Evolutionary conservation across 2,797 vertebrate genomes (phyloP).

Genomic region (Protonibea diacanthus): DNA sequence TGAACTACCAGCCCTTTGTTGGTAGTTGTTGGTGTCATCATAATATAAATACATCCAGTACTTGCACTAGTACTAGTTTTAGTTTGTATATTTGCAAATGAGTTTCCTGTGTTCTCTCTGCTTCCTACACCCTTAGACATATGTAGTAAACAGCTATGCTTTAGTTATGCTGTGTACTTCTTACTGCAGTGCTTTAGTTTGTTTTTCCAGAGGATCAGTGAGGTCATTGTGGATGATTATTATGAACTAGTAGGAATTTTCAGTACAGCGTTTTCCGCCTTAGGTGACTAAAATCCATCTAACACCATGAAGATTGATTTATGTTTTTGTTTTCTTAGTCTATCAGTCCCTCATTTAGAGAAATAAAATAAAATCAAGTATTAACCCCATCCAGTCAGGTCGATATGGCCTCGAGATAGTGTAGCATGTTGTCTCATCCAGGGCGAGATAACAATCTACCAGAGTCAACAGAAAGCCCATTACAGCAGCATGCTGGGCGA

Average conservation of each 20-base stretch:
- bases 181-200: constrained; percentile 3
- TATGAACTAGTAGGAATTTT: not conserved
- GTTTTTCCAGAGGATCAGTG: constrained; percentile 23
- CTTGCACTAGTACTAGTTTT: constrained; percentile 41
- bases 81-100: constrained; percentile 38
- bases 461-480: constrained; percentile 78
- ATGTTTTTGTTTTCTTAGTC: not conserved
- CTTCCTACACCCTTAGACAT: constrained; percentile 28
- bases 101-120: constrained; percentile 33
- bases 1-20: too few relatives aligned
- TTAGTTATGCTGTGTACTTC: not conserved
- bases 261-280: not conserved
- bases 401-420: constrained; percentile 53
- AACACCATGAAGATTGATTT: not conserved
- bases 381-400: constrained; percentile 44
- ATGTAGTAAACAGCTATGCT: constrained; percentile 29
- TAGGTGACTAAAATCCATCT: not conserved
- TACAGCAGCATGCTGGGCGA: constrained; percentile 59
- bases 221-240: constrained; percentile 27
- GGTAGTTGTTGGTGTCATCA: too few relatives aligned
- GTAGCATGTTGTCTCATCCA: constrained; percentile 62
- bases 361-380: not conserved
- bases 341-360: not conserved
- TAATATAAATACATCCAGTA: constrained; percentile 23
- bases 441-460: constrained; percentile 65